Base-by-base conservation (phyloP, 2,113 vertebrate species). In the Oostethus manadensis region DNA sequence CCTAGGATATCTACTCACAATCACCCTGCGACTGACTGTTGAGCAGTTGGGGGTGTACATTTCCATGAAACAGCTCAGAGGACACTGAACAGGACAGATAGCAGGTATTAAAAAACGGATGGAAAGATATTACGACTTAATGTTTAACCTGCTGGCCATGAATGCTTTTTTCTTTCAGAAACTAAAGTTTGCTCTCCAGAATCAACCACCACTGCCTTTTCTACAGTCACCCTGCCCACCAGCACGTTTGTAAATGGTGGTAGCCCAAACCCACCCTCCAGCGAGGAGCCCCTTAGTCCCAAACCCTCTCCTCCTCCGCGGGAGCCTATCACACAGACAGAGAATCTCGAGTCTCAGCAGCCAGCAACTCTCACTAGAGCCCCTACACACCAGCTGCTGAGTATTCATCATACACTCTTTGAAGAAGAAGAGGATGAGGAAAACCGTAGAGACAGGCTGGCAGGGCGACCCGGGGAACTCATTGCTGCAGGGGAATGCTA, bases 401-500 rank as follows among this genome's bases (percentile, higher is more conserved):
- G 79, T 66, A 88, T 91, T 60, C 90, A 84, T 64, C 90, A 81
- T 55, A 87, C 87, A 20, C 86, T 91, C 17, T 91, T 89, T 62
- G 87, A 90, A 73, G 85, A 88, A 48, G 87, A 91, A 17, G 86
- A 86, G 51, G 87, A 86, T 17, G 84, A 87, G 38, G 82, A 81
- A 56, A 68, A 72, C 53, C 66, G 79, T 13, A 73, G 81, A 53
- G 79, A 81, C 72, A 79, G 86, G 60, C 81, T 91, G 44, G 78
- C 85, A 21, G 80, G 82, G 74, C 81, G 88, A 73, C 71, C 88
- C 0, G 88, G 82, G 26, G 89, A 91, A 70, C 86, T 91, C 51
- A 90, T 91, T 10, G 72, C 86, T 15, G 90, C 90, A 20, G 89
- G 88, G 57, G 88, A 91, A 75, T 91, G 89, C 76, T 91, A 68